Evolutionary conservation across 2,113 vertebrate species (phyloP), one percentile per base, ranked within the genome.

Genomic region (Saccopteryx leptura): DNA sequence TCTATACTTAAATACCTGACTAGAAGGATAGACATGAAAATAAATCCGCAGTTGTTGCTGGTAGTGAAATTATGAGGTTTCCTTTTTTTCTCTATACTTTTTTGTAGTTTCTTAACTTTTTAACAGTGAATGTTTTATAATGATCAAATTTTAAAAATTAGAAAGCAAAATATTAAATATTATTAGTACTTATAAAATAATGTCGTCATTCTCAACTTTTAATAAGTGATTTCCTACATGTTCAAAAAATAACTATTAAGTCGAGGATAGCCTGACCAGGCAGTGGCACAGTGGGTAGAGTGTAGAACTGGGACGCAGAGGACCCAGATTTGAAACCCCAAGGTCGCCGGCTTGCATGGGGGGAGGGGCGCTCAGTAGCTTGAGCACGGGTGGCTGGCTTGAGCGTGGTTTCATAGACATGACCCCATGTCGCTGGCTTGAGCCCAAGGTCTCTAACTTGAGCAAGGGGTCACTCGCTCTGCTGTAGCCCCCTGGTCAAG

Each of bases 131-230:
- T 58, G 71, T 52, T 69, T 71, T 92, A 86, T 52, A 76, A 78
- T 89, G 13, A 50, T 46, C 88, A 84, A 88, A 31, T 82, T 82
- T 87, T 76, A 82, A 60, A 46, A 82, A 52, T 65, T 86, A 52
- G 9, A 66, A 71, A 95, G 60, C 69, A 97, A 85, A 69, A 80
- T 8, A 91, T 84, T 61, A 93, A 89, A 74, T 72, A 54, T 65
- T 75, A 24, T 48, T 76, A 61, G 12, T 65, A n/a, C 60, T 50
- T 88, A 48, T 33, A 82, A 93, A 94, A 92, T 63, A 85, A 24
- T 18, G 26, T 72, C 72, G 69, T 52, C 50, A 58, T 52, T 14
- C 14, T 92, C 9, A 86, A 12, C 23, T 94, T 11, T 78, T 63
- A 87, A 50, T 61, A 56, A 95, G 60, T 63, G 48, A 48, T 46